These are phyloP conservation scores for Motacilla alba DNA, from an alignment of 2,113 vertebrate species.

Conservation along the genomic window DNA sequence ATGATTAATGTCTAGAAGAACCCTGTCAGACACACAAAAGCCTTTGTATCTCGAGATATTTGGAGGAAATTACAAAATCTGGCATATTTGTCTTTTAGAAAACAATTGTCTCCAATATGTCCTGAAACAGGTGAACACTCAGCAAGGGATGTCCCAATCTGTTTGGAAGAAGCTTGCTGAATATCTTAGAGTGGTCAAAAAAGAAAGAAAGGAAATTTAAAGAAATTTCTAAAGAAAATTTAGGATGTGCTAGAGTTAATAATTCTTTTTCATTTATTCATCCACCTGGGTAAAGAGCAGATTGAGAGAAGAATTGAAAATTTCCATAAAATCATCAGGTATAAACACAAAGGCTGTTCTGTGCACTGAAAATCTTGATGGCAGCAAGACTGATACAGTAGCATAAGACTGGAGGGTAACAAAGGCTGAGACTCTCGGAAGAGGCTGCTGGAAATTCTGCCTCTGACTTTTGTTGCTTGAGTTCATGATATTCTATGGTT, in stretches of 20 bases:
- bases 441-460: neutral
- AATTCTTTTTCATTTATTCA: neutral
- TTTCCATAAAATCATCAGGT: neutral
- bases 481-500: neutral
- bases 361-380: neutral
- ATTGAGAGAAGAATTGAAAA: neutral
- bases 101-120: neutral
- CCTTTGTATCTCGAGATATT: neutral
- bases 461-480: neutral
- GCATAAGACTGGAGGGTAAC: neutral
- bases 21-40: neutral
- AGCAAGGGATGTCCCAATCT: neutral
- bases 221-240: neutral
- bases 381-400: neutral
- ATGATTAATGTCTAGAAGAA: constrained; percentile 2
- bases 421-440: neutral
- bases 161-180: neutral
- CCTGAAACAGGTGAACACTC: constrained; percentile 7
- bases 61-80: neutral
- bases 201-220: neutral
- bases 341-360: neutral
- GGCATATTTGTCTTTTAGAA: neutral
- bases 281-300: neutral
- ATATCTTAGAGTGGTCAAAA: neutral
- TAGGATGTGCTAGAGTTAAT: neutral